Conservation (phyloP, 2,888 invertebrate genomes). For the Saturnia japonica region DNA sequence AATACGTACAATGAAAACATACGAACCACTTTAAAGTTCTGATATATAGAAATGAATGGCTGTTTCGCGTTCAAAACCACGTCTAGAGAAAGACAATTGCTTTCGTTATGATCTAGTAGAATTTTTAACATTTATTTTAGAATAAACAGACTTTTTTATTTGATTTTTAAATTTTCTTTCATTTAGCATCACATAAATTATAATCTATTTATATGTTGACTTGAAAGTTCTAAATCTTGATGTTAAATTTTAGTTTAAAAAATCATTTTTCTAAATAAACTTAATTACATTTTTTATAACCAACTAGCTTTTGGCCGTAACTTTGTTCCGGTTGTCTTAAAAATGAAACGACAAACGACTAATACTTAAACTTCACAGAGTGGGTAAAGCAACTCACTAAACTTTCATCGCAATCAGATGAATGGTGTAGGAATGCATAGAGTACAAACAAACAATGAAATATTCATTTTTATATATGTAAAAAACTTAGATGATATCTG, state of each 20-base stretch:
- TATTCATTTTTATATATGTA: no score
- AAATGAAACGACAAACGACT: no score
- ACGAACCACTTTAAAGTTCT: conserved; percentile 22
- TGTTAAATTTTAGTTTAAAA: not conserved
- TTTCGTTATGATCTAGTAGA: conserved; percentile 6
- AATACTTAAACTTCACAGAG: no score
- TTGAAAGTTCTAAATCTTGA: not conserved
- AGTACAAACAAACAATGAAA: no score
- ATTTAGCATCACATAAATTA: not conserved
- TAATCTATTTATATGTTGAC: not conserved
- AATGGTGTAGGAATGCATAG: no score
- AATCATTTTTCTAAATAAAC: no score
- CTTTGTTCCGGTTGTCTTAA: no score
- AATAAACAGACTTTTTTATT: conserved; percentile 1
- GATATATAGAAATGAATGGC: conserved; percentile 20
- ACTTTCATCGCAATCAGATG: no score
- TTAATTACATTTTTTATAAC: no score
- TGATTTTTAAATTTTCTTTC: not conserved
- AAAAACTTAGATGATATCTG: no score
- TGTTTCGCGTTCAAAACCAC: conserved; percentile 13
- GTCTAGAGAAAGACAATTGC: conserved; percentile 18
- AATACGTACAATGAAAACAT: conserved; percentile 36
- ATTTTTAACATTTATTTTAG: conserved; percentile 2
- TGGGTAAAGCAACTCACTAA: no score
- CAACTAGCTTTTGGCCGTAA: no score